phyloP scores from a whole-genome alignment of 2,888 invertebrate species.

The Lepidochrysops patricia region DNA sequence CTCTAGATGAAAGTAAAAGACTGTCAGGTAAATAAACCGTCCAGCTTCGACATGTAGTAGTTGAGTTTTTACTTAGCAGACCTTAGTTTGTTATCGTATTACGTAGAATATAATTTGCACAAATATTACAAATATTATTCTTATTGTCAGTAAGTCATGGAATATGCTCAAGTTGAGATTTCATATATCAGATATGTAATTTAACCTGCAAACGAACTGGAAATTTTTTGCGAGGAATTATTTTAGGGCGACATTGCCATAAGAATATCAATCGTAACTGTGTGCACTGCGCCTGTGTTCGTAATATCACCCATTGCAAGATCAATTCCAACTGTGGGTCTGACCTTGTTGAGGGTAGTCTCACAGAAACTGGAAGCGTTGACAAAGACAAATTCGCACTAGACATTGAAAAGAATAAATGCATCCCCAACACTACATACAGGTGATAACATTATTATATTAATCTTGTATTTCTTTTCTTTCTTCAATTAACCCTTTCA shows the following conservation, averaged over 20 bases:
- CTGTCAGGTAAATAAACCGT: conserved; percentile 34
- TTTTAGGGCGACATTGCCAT: background rate
- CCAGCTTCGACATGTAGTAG: too few relatives aligned
- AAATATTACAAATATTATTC: too few relatives aligned
- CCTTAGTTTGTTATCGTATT: too few relatives aligned
- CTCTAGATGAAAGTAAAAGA: conserved; percentile 32
- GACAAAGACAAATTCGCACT: conserved; percentile 22
- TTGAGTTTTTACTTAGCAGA: too few relatives aligned
- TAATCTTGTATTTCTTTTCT: too few relatives aligned
- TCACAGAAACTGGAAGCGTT: conserved; percentile 13
- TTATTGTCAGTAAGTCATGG: too few relatives aligned
- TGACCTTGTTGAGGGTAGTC: background rate
- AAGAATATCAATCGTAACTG: background rate
- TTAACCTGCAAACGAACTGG: too few relatives aligned
- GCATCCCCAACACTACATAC: conserved; percentile 38
- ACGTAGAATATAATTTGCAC: too few relatives aligned
- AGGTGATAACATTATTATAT: conserved; percentile 36
- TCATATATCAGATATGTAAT: too few relatives aligned
- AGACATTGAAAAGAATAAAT: conserved; percentile 30
- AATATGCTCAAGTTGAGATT: too few relatives aligned
- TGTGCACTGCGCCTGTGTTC: conserved; percentile 22
- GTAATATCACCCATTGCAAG: conserved; percentile 19
- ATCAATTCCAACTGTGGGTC: conserved; percentile 16
- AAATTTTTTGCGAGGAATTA: too few relatives aligned
- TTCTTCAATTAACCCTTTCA: too few relatives aligned